phyloP scores from a whole-genome alignment of 2,113 vertebrate genomes.

The Mormyrus lacerda region DNA sequence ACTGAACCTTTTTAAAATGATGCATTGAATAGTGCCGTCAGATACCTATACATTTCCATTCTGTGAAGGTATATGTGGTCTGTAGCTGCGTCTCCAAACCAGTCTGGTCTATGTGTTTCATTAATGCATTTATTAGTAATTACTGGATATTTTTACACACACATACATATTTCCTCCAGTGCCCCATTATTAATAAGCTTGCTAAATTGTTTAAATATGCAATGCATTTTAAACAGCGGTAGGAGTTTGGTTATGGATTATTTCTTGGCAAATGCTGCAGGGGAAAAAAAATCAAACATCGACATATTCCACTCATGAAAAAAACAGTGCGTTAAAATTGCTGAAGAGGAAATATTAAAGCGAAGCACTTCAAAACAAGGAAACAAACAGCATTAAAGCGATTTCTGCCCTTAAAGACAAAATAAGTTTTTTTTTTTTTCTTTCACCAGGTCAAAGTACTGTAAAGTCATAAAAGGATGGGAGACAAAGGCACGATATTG shows the following conservation, averaged over 20 bases:
- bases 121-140: not conserved
- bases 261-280: not conserved
- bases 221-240: not conserved
- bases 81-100: not conserved
- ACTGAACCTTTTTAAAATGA: not conserved
- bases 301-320: not conserved
- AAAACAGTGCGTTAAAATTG: not conserved
- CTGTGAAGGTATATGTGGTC: not conserved
- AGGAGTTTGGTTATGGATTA: not conserved
- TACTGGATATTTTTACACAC: not conserved
- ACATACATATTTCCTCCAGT: not conserved
- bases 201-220: slow-evolving; percentile 2
- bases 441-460: slow-evolving; percentile 4
- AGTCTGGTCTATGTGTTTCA: not conserved
- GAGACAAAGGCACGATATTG: slow-evolving; percentile 52
- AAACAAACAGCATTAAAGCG: not conserved
- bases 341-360: not conserved
- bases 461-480: slow-evolving; percentile 14
- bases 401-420: slow-evolving; percentile 12
- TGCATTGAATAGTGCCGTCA: not conserved
- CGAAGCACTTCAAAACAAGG: not conserved
- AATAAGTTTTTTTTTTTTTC: not conserved
- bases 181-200: not conserved
- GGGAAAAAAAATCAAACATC: not conserved
- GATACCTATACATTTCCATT: not conserved